Conservation (phyloP, 1,140 invertebrate genomes). For the Heliconius hermathena region DNA sequence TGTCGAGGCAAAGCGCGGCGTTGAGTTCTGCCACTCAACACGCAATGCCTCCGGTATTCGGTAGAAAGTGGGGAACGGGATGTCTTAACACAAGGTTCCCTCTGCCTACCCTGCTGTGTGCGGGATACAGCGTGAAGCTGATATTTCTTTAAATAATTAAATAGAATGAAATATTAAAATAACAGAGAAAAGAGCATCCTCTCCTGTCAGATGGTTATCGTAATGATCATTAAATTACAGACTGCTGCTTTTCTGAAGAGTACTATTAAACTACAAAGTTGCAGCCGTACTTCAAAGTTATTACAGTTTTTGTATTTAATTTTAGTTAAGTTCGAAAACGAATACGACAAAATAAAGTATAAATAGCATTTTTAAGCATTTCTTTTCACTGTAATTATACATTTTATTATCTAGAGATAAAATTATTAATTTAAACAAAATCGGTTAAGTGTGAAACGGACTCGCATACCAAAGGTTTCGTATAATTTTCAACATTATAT, state of each 20-base stretch:
- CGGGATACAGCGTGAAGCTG: too few relatives aligned
- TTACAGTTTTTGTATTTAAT: not conserved
- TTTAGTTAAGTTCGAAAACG: not conserved
- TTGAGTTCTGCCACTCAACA: too few relatives aligned
- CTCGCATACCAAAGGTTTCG: too few relatives aligned
- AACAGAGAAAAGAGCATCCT: not conserved
- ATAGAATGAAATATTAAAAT: not conserved
- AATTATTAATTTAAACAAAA: too few relatives aligned
- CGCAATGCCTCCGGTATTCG: too few relatives aligned
- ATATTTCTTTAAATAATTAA: not conserved
- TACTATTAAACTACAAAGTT: constrained; percentile 6
- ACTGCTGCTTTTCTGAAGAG: not conserved
- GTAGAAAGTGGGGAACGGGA: too few relatives aligned
- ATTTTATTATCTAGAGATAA: not conserved
- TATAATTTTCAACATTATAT: too few relatives aligned
- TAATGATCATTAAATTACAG: constrained; percentile 8
- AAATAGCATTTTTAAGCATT: not conserved
- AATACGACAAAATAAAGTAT: not conserved
- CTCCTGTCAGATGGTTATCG: not conserved
- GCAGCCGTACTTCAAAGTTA: not conserved
- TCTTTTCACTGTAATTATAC: not conserved
- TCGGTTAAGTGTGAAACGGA: too few relatives aligned
- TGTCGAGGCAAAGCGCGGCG: too few relatives aligned
- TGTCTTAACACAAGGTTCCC: too few relatives aligned
- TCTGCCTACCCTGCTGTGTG: too few relatives aligned